Conservation (phyloP, 2,797 vertebrate species). For the Phylloscopus collybita region DNA sequence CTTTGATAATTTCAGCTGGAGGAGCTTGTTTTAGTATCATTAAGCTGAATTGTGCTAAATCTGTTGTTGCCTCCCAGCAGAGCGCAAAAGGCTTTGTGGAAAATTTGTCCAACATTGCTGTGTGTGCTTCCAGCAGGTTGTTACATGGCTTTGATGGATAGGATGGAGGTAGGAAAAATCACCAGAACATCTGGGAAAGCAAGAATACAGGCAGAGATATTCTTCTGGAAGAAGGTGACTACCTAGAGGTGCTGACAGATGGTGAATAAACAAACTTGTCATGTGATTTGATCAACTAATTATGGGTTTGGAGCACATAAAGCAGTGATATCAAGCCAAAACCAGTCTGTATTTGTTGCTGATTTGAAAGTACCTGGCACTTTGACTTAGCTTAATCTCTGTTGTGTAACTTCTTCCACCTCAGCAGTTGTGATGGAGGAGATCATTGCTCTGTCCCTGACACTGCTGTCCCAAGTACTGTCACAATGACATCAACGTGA, state of each 20-base stretch:
- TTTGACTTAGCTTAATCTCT: not conserved
- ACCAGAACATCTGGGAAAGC: slow-evolving; percentile 18
- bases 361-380: not conserved
- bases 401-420: not conserved
- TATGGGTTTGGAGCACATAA: not conserved
- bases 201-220: not conserved
- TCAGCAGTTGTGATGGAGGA: not conserved
- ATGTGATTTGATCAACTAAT: slow-evolving; percentile 31
- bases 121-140: slow-evolving; percentile 12
- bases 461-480: not conserved
- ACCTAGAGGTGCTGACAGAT: slow-evolving; percentile 44
- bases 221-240: slow-evolving; percentile 36
- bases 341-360: not conserved
- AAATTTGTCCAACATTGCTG: slow-evolving; percentile 51
- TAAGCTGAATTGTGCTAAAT: slow-evolving; percentile 25
- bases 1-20: slow-evolving; percentile 45
- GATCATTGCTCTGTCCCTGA: not conserved
- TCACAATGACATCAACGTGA: not conserved
- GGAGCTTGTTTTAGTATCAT: not conserved
- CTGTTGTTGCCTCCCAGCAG: not conserved
- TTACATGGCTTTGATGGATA: slow-evolving; percentile 63
- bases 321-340: not conserved
- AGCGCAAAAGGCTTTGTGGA: not conserved
- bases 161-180: slow-evolving; percentile 36
- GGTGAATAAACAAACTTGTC: slow-evolving; percentile 41